phyloP scores from a whole-genome alignment of 2,888 invertebrate species.

The Matsumyia berberina region DNA sequence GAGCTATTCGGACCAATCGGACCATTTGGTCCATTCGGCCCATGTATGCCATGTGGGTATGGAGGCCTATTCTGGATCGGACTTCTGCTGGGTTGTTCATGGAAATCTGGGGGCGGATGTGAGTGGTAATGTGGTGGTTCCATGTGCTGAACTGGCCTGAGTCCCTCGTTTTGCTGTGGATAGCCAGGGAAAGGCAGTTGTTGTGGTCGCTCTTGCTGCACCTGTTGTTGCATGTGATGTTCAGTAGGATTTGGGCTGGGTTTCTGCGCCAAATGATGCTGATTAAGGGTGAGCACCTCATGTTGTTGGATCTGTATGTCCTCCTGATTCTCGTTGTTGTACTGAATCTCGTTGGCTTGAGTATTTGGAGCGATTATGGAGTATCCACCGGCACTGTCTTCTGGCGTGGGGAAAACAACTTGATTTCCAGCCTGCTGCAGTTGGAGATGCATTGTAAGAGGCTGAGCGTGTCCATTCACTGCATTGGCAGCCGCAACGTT shows the following conservation, averaged over 20 bases:
- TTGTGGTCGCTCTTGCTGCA: slow-evolving; percentile 52
- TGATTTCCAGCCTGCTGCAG: slow-evolving; percentile 81
- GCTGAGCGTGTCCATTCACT: slow-evolving; percentile 83
- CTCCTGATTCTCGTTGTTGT: slow-evolving; percentile 41
- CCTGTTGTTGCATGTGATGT: slow-evolving; percentile 46
- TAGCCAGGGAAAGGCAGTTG: slow-evolving; percentile 77
- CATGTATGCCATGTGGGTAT: slow-evolving; percentile 42
- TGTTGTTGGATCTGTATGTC: slow-evolving; percentile 82
- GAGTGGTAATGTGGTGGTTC: slow-evolving; percentile 81
- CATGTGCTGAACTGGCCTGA: slow-evolving; percentile 84
- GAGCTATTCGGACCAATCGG: slow-evolving; percentile 16
- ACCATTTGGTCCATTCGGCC: slow-evolving; percentile 41
- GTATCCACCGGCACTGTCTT: slow-evolving; percentile 73
- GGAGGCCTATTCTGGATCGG: slow-evolving; percentile 50
- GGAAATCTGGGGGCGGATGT: slow-evolving; percentile 68
- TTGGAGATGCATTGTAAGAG: slow-evolving; percentile 80
- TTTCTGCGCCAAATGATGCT: slow-evolving; percentile 80
- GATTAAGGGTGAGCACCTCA: slow-evolving; percentile 82
- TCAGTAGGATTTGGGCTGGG: slow-evolving; percentile 14
- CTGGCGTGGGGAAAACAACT: slow-evolving; percentile 82
- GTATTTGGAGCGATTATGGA: slow-evolving; percentile 52
- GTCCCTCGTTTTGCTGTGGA: slow-evolving; percentile 84
- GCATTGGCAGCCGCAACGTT: slow-evolving; percentile 75
- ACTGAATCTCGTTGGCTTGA: slow-evolving; percentile 59
- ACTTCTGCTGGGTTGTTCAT: slow-evolving; percentile 59